A percentile compares a stretch with the other conserved stretches of the same genome.
Conservation (phyloP, 2,113 vertebrate species). For the Grallaria varia region DNA sequence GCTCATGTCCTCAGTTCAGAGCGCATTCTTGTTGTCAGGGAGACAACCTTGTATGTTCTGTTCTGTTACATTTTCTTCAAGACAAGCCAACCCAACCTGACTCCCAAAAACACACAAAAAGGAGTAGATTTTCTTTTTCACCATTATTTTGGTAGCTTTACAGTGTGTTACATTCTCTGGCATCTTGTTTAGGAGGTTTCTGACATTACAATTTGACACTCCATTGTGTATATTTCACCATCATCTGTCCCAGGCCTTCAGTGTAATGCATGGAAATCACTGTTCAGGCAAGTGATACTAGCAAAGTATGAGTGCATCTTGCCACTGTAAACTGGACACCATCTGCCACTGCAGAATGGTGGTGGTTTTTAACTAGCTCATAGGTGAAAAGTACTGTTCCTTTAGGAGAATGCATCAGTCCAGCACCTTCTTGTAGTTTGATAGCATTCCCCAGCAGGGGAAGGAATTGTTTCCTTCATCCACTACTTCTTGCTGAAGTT, state of each 20-base stretch:
- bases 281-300: background rate
- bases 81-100: background rate
- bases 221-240: background rate
- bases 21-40: conserved; percentile 14
- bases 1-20: background rate
- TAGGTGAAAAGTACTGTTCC: background rate
- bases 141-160: background rate
- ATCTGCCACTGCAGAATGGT: background rate
- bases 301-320: background rate
- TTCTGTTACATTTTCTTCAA: background rate
- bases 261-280: background rate
- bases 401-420: background rate
- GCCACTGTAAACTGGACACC: background rate
- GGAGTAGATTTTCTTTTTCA: background rate
- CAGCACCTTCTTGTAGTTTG: background rate
- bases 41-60: background rate
- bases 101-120: conserved; percentile 48
- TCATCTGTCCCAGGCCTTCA: background rate
- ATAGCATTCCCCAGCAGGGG: background rate
- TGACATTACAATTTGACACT: background rate
- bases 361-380: background rate
- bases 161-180: background rate
- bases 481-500: background rate
- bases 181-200: background rate
- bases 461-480: background rate